Evolutionary conservation across 1,140 invertebrate species (phyloP).

Genomic region (Patella vulgata): DNA sequence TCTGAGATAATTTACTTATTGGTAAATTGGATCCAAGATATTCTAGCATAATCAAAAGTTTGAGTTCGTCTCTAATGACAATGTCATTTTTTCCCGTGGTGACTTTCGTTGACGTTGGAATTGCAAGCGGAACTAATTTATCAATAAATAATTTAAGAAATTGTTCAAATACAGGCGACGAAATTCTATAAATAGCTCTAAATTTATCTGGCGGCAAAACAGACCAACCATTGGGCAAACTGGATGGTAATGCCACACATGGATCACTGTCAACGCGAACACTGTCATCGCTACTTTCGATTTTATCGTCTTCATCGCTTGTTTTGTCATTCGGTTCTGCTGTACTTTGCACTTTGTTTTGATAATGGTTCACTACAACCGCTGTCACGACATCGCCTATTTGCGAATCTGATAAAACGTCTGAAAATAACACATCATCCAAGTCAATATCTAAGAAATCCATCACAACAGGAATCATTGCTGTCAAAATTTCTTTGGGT

Average conservation of each 20-base stretch:
- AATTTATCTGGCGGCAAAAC: conserved; percentile 1
- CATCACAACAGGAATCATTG: conserved; percentile 23
- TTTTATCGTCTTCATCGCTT: not conserved
- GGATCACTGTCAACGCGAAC: too few species aligned
- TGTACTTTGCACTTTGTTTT: not conserved
- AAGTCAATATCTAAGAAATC: conserved; percentile 24
- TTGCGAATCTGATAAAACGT: conserved; percentile 16
- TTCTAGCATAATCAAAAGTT: conserved; percentile 14
- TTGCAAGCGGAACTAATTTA: not conserved
- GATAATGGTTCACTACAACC: not conserved
- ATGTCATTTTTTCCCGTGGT: not conserved
- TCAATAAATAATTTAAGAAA: conserved; percentile 8
- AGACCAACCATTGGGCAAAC: not conserved
- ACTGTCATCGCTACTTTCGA: not conserved
- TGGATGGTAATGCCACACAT: not conserved
- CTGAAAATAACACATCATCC: conserved; percentile 19
- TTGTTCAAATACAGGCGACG: conserved; percentile 10
- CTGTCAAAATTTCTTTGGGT: conserved; percentile 3
- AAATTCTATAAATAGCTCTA: conserved; percentile 18
- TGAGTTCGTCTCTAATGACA: not conserved
- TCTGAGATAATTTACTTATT: conserved; percentile 8
- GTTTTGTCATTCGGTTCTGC: not conserved
- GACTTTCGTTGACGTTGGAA: not conserved
- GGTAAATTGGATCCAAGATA: conserved; percentile 15
- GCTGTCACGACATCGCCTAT: conserved; percentile 14